Conservation (phyloP, 2,888 invertebrate genomes). For the Amphiduros pacificus region DNA sequence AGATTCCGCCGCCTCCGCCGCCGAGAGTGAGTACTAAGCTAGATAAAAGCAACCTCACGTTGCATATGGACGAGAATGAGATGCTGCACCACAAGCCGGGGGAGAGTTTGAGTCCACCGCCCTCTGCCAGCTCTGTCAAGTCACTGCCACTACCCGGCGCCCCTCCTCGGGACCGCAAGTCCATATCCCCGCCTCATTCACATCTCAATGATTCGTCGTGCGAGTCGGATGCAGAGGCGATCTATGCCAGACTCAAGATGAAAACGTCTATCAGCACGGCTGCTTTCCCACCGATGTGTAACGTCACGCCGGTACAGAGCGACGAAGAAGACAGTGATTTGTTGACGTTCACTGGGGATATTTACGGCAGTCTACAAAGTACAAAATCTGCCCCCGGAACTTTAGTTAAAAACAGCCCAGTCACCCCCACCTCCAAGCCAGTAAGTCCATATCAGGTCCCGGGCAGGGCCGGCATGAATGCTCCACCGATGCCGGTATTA, state of each 20-base stretch:
- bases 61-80: slow-evolving; percentile 1
- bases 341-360: neutral
- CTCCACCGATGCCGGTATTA: neutral
- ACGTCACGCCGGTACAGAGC: slow-evolving; percentile 32
- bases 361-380: slow-evolving; percentile 12
- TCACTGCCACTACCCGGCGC: slow-evolving; percentile 2
- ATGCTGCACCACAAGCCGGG: too few species aligned
- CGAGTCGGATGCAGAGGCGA: slow-evolving; percentile 48
- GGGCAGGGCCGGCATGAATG: neutral
- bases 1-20: slow-evolving; percentile 18
- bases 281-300: slow-evolving; percentile 45
- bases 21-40: slow-evolving; percentile 10
- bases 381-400: slow-evolving; percentile 21
- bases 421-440: neutral
- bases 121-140: neutral
- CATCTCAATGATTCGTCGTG: slow-evolving; percentile 24
- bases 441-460: neutral
- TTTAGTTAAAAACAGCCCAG: neutral
- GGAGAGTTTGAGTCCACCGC: neutral
- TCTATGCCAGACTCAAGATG: slow-evolving; percentile 43
- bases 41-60: slow-evolving; percentile 12
- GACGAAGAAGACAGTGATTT: slow-evolving; percentile 35
- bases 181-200: neutral
- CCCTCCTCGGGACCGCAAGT: neutral
- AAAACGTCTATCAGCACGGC: slow-evolving; percentile 46